These are phyloP conservation scores for Diaperis boleti DNA, from an alignment of 2,888 invertebrate genomes.

Conservation along the genomic window DNA sequence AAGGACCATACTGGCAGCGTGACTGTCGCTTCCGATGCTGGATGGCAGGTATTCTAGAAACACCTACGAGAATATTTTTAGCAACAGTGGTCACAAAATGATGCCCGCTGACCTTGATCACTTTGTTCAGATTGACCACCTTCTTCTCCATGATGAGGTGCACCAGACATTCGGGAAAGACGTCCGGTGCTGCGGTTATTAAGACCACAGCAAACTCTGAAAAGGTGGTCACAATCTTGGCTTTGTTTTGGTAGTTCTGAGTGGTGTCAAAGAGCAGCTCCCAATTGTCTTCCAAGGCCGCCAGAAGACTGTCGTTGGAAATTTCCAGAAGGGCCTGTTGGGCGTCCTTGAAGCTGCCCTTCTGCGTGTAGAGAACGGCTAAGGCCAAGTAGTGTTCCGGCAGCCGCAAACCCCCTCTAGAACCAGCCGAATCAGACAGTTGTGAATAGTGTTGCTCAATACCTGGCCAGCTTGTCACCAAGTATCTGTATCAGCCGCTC, in stretches of 20 bases:
- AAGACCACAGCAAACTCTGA: slow-evolving; percentile 70
- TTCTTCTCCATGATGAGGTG: slow-evolving; percentile 65
- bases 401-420: slow-evolving; percentile 55
- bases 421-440: slow-evolving; percentile 29
- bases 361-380: slow-evolving; percentile 68
- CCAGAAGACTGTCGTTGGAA: slow-evolving; percentile 62
- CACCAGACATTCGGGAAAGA: slow-evolving; percentile 67
- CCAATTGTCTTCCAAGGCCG: slow-evolving; percentile 66
- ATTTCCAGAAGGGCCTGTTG: slow-evolving; percentile 66
- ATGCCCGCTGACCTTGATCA: slow-evolving; percentile 60
- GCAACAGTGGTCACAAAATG: neutral
- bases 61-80: slow-evolving; percentile 61
- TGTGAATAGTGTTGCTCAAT: slow-evolving; percentile 29
- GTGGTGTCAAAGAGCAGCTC: slow-evolving; percentile 69
- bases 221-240: slow-evolving; percentile 66
- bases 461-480: slow-evolving; percentile 56
- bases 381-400: slow-evolving; percentile 66
- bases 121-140: slow-evolving; percentile 65
- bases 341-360: slow-evolving; percentile 67
- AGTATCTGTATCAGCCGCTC: slow-evolving; percentile 69
- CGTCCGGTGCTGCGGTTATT: slow-evolving; percentile 66
- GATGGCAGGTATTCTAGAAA: slow-evolving; percentile 77
- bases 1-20: slow-evolving; percentile 67
- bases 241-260: slow-evolving; percentile 57
- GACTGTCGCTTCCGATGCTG: slow-evolving; percentile 71